Evolutionary conservation across 2,888 invertebrate genomes (phyloP).

Genomic region (Tetranychus piercei): DNA sequence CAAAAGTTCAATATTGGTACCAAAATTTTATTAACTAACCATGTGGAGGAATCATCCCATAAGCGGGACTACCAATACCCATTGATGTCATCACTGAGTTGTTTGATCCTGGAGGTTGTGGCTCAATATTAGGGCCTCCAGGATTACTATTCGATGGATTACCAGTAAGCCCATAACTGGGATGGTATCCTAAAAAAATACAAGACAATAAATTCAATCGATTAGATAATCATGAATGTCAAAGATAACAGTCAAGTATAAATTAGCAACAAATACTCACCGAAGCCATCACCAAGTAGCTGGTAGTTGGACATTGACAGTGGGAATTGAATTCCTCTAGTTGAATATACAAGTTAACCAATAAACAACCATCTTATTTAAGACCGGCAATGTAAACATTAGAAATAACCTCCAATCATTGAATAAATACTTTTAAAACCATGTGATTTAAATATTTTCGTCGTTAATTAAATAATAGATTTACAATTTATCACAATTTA

Average conservation of each 20-base stretch:
- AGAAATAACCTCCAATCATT: neutral
- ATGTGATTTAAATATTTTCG: neutral
- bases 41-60: neutral
- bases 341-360: neutral
- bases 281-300: slow-evolving; percentile 26
- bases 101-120: slow-evolving; percentile 21
- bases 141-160: slow-evolving; percentile 21
- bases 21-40: neutral
- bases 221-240: neutral
- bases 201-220: neutral
- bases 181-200: slow-evolving; percentile 20
- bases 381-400: slow-evolving; percentile 1
- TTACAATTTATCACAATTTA: neutral
- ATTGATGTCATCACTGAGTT: slow-evolving; percentile 15
- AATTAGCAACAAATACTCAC: slow-evolving; percentile 9
- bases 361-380: neutral
- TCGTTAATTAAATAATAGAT: neutral
- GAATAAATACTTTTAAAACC: neutral
- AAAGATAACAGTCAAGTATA: neutral
- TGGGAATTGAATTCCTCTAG: neutral
- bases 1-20: neutral
- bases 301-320: slow-evolving; percentile 26
- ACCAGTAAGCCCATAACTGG: slow-evolving; percentile 18
- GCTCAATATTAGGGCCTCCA: slow-evolving; percentile 19
- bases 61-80: neutral